Evolutionary conservation across 2,888 invertebrate genomes (phyloP).

Genomic region (Drosophila trichaetosa): DNA sequence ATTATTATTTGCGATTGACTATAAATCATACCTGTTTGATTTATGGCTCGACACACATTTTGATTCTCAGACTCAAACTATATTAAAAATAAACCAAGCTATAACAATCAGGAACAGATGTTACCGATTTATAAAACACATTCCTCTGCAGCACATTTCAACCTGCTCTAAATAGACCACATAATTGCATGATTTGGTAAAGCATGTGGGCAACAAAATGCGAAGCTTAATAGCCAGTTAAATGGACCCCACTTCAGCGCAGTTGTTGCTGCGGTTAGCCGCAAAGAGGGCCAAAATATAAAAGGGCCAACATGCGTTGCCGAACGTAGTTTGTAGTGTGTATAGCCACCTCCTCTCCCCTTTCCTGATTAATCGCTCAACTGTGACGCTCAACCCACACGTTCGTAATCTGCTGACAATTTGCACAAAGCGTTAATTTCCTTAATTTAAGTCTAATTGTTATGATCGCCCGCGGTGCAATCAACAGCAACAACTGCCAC

Average conservation of each 20-base stretch:
- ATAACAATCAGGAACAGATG: background rate
- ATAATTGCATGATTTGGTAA: background rate
- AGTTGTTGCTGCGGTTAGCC: constrained; percentile 45
- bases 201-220: constrained; percentile 6
- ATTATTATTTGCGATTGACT: background rate
- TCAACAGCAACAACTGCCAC: constrained; percentile 52
- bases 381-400: constrained; percentile 3
- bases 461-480: constrained; percentile 76
- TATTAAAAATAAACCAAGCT: background rate
- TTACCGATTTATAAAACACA: background rate
- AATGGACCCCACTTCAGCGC: constrained; percentile 15
- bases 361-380: background rate
- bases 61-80: background rate
- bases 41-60: background rate
- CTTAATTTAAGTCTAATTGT: constrained; percentile 80
- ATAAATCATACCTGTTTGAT: background rate
- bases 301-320: constrained; percentile 21
- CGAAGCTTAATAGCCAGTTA: constrained; percentile 23
- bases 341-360: background rate
- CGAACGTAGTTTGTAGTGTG: constrained; percentile 15
- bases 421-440: constrained; percentile 72
- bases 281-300: constrained; percentile 16
- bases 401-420: constrained; percentile 50
- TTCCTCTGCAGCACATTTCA: background rate
- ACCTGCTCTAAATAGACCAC: background rate